A percentile compares a stretch with the other conserved stretches of the same genome.
phyloP scores from a whole-genome alignment of 2,888 invertebrate species.

The Cheilosia vernalis region DNA sequence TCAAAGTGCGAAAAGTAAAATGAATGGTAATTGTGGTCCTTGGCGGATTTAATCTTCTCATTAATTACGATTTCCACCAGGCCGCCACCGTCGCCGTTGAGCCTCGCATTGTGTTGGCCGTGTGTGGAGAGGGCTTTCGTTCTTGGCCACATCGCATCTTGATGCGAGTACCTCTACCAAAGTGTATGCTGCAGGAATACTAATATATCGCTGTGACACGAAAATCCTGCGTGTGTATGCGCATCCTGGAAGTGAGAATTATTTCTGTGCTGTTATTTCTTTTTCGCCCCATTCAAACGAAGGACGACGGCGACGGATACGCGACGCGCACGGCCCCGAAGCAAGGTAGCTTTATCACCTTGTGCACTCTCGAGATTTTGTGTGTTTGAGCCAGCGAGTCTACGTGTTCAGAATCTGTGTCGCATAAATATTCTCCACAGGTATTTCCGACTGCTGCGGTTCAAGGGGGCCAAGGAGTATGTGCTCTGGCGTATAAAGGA shows the following conservation, averaged over 20 bases:
- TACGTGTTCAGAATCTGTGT: constrained; percentile 72
- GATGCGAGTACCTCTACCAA: constrained; percentile 33
- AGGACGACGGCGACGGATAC: constrained; percentile 4
- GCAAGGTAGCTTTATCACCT: constrained; percentile 53
- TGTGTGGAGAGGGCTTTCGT: constrained; percentile 1
- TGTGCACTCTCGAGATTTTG: constrained; percentile 66
- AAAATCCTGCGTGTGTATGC: constrained; percentile 50
- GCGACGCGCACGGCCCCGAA: constrained; percentile 14
- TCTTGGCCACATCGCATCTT: constrained; percentile 32
- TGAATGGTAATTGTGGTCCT: constrained; percentile 72
- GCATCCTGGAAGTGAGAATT: constrained; percentile 69
- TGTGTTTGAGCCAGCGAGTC: constrained; percentile 50
- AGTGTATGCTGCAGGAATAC: constrained; percentile 54
- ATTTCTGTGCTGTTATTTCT: constrained; percentile 51
- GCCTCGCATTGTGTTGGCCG: constrained; percentile 16
- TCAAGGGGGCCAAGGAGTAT: not conserved
- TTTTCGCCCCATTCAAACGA: constrained; percentile 13
- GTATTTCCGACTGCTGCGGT: constrained; percentile 43
- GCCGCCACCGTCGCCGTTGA: constrained; percentile 8
- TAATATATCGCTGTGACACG: constrained; percentile 52
- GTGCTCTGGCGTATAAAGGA: constrained; percentile 2
- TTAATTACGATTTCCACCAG: constrained; percentile 61
- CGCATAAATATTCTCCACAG: constrained; percentile 75
- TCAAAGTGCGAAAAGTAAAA: constrained; percentile 67
- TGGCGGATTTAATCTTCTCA: constrained; percentile 68